Evolutionary conservation across 2,888 invertebrate species (phyloP).

Genomic region (Ethmia dodecea): DNA sequence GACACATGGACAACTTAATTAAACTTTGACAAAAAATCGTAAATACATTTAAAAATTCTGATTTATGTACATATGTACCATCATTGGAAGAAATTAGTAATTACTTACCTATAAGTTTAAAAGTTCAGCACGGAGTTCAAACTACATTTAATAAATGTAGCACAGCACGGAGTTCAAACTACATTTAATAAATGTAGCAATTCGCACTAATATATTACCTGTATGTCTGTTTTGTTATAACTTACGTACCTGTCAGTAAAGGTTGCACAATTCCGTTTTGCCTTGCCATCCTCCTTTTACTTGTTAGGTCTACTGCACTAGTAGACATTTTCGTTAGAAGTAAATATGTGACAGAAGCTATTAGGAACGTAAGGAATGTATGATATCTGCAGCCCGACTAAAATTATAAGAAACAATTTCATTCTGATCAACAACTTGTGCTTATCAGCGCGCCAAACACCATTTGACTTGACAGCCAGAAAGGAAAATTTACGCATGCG

Average conservation of each 20-base stretch:
- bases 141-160: too few species aligned
- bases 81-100: too few species aligned
- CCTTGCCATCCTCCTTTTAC: conserved; percentile 64
- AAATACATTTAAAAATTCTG: too few species aligned
- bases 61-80: too few species aligned
- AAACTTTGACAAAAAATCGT: too few species aligned
- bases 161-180: too few species aligned
- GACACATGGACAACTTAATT: too few species aligned
- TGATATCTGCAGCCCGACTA: conserved; percentile 56
- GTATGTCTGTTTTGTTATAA: too few species aligned
- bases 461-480: conserved; percentile 55
- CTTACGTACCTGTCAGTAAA: conserved; percentile 87
- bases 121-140: too few species aligned
- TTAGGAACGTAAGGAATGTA: conserved; percentile 44
- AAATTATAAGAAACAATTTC: conserved; percentile 67
- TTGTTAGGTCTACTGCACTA: conserved; percentile 42
- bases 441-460: conserved; percentile 71
- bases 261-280: conserved; percentile 94
- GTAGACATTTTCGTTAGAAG: conserved; percentile 54
- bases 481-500: conserved; percentile 54
- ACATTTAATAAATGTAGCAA: too few species aligned
- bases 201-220: conserved; percentile 38
- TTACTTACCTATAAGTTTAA: too few species aligned
- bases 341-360: conserved; percentile 21
- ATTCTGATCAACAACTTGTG: conserved; percentile 51